phyloP scores from a whole-genome alignment of 2,113 vertebrate species.

The Anhinga rufa region DNA sequence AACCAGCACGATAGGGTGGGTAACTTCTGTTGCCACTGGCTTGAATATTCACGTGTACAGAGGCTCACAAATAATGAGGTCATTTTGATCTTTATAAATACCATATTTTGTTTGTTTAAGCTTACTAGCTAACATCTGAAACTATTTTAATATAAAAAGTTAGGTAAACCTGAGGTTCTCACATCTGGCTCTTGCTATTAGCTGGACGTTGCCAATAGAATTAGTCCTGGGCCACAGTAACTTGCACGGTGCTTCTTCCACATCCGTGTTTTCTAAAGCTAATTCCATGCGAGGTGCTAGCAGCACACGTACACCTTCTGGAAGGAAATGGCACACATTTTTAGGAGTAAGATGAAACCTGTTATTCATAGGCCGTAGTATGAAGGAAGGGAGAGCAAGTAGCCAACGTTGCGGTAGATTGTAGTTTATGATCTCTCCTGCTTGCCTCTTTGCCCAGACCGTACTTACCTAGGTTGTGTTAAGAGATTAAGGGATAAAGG shows the following conservation, averaged over 20 bases:
- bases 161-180: background rate
- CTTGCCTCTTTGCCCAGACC: background rate
- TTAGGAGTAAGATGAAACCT: background rate
- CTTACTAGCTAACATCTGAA: background rate
- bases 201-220: background rate
- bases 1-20: background rate
- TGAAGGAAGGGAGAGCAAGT: background rate
- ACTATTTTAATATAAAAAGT: background rate
- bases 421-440: background rate
- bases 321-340: background rate
- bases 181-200: background rate
- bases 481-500: constrained; percentile 27
- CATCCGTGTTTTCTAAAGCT: background rate
- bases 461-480: background rate
- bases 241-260: background rate
- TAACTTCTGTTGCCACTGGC: background rate
- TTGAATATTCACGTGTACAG: background rate
- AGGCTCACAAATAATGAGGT: background rate
- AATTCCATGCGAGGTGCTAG: background rate
- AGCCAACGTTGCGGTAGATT: background rate
- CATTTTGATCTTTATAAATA: background rate
- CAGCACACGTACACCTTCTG: background rate
- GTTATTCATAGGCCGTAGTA: background rate
- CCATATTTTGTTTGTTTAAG: background rate
- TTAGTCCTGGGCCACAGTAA: background rate